Base-by-base conservation (phyloP, 1,140 invertebrate species). In the Stegodyphus dumicola region DNA sequence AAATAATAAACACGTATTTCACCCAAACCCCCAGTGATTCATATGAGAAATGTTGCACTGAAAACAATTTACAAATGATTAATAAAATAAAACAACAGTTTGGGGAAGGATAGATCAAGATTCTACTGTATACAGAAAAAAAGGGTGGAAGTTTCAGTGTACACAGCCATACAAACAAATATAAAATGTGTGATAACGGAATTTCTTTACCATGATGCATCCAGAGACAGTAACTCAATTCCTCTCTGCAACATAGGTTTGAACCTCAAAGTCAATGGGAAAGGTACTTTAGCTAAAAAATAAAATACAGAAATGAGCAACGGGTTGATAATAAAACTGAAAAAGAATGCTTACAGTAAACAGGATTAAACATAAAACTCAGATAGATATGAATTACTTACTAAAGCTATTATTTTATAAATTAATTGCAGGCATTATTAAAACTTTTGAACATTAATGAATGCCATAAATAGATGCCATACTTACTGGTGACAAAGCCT, bases 241-340 rank as follows among this genome's bases (percentile, higher is more conserved):
- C 99, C 99, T 89, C 98, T 92, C 92, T 99, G 99, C 80, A 99
- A 92, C 99, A 99, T 99, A 5, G 98, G 97, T 91, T 99, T 99
- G 90, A 99, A 99, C 52, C 98, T 93, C 52, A 99, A 92, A 0
- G 99, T 99, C 74, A 99, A 90, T 0, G 98, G 99, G 91, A 99
- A 99, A 85, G 99, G 99, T 15, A 99, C 98, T 93, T 99, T 99
- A 15, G 97, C 95, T 96, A 90, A 77, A 90, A 89, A 85, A 85
- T 67, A 80, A 86, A 33, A 33, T 3, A 33, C 33, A 33, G 33
- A 33, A 33, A 33, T 33, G 33, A 33, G 33, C 33, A 33, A 33
- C 3, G 33, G 3, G 33, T 3, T 33, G 33, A 3, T 33, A 33
- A 33, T 33, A 33, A 33, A 33, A 33, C 33, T 33, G 33, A 33